phyloP scores from a whole-genome alignment of 2,888 invertebrate genomes.

The Brenthis hecate region DNA sequence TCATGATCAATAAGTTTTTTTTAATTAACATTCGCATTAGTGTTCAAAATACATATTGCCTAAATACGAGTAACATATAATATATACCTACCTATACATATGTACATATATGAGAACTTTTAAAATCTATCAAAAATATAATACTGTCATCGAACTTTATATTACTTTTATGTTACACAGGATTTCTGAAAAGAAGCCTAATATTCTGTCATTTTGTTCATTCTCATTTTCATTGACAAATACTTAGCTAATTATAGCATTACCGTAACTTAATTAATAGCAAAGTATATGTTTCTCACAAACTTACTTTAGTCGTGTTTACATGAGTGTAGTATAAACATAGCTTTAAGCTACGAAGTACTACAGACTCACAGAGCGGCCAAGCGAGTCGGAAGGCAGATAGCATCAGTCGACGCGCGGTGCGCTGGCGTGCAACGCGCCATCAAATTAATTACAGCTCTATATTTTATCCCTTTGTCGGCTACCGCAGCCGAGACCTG shows the following conservation, averaged over 20 bases:
- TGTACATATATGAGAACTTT: too few species aligned
- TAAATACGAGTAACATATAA: too few species aligned
- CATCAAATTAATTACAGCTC: slow-evolving; percentile 64
- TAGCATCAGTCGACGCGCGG: slow-evolving; percentile 45
- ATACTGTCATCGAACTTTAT: too few species aligned
- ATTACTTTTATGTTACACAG: too few species aligned
- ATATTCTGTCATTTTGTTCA: too few species aligned
- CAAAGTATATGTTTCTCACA: background rate
- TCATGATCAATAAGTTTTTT: background rate
- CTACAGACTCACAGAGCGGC: slow-evolving; percentile 27
- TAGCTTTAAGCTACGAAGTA: slow-evolving; percentile 21
- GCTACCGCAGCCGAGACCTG: slow-evolving; percentile 48
- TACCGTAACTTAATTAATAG: slow-evolving; percentile 2
- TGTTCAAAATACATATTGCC: too few species aligned
- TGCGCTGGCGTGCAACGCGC: slow-evolving; percentile 47
- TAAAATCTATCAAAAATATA: too few species aligned
- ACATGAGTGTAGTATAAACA: slow-evolving; percentile 20
- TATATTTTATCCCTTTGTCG: slow-evolving; percentile 64
- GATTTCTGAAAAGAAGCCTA: too few species aligned
- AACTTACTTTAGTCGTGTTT: slow-evolving; percentile 11
- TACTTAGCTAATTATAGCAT: background rate
- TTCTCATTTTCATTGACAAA: background rate
- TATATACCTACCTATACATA: too few species aligned
- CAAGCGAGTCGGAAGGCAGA: slow-evolving; percentile 39
- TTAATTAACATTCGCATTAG: background rate